Conservation (phyloP, 1,140 invertebrate species). For the Orius insidiosus region DNA sequence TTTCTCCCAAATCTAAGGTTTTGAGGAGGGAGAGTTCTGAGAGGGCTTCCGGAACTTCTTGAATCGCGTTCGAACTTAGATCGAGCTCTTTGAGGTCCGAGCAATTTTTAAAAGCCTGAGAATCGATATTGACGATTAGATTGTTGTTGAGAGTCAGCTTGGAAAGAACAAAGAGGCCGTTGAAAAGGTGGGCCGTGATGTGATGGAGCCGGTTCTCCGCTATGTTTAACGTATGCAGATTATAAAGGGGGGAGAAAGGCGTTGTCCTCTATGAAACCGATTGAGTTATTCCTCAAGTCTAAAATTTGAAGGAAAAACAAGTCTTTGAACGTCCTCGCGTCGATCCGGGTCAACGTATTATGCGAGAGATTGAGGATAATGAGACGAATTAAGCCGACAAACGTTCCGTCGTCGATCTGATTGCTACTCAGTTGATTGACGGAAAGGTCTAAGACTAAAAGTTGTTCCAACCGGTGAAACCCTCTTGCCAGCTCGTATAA, state of each 20-base stretch:
- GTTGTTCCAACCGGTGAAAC: slow-evolving; percentile 61
- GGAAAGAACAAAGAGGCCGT: slow-evolving; percentile 65
- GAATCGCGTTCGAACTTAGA: slow-evolving; percentile 68
- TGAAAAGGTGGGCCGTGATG: slow-evolving; percentile 63
- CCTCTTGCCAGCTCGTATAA: slow-evolving; percentile 58
- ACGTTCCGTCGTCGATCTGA: slow-evolving; percentile 64
- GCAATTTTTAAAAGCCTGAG: slow-evolving; percentile 74
- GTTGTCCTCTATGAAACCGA: slow-evolving; percentile 69
- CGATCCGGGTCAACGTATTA: slow-evolving; percentile 63
- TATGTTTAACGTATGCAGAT: slow-evolving; percentile 68
- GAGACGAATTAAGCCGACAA: slow-evolving; percentile 63
- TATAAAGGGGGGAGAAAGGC: slow-evolving; percentile 71
- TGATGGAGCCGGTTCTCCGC: slow-evolving; percentile 68
- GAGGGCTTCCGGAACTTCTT: slow-evolving; percentile 62
- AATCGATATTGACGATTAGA: slow-evolving; percentile 57
- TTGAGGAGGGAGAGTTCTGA: slow-evolving; percentile 65
- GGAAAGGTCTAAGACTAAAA: slow-evolving; percentile 70
- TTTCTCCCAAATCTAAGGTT: slow-evolving; percentile 72
- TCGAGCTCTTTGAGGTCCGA: slow-evolving; percentile 80
- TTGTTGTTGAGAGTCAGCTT: slow-evolving; percentile 74
- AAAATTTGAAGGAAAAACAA: slow-evolving; percentile 73
- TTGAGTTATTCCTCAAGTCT: slow-evolving; percentile 70
- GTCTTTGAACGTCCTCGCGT: slow-evolving; percentile 70
- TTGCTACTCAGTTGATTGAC: slow-evolving; percentile 69
- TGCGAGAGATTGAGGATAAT: slow-evolving; percentile 71